Base-by-base conservation (phyloP, 1,140 invertebrate species). In the Drosophila insularis region DNA sequence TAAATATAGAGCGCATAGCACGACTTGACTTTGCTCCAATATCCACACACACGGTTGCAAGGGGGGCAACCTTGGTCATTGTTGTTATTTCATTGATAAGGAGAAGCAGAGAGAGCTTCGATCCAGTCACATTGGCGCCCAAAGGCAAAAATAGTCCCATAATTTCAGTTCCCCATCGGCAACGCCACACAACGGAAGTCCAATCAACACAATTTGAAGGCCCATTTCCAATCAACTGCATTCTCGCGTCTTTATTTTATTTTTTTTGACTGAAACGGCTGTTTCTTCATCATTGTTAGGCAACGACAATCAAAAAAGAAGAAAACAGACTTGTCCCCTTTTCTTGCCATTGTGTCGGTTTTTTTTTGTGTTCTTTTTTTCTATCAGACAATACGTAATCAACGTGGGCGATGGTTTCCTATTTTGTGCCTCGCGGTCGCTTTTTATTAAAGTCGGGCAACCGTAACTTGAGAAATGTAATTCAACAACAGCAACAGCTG, bases 401-500 rank as follows among this genome's bases (percentile, higher is more conserved):
- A 66, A 68, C 69, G 76, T 65, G 35, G 43, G 27, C 60, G 35
- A 67, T 91, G 90, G 87, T 90, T 70, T 91, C 90, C 39, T 91
- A 91, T 63, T 91, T 91, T 71, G 81, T 91, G 54, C 90, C 90
- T 58, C 82, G 90, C 63, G 84, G 84, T 10, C 82, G 90, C 37
- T 78, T 90, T 61, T 72, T 91, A 8, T 65, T 90, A 0, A 91
- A 91, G 67, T 78, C 90, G 23, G 84, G 90, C 31, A 91, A 90
- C 68, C 81, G 90, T 19, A 91, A 90, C 68, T 71, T 91, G 4
- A 63, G 90, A 5, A 80, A 90, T 54, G 70, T 78, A 1, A 71
- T 89, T 50, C 79, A 90, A 35, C 76, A 89, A 54, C 82, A 84
- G 64, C 81, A 86, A n/a, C 78, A 74, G 54, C 71, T 67, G 17